These are phyloP conservation scores for Galeopterus variegatus DNA, from an alignment of 2,113 vertebrate genomes.

Conservation along the genomic window DNA sequence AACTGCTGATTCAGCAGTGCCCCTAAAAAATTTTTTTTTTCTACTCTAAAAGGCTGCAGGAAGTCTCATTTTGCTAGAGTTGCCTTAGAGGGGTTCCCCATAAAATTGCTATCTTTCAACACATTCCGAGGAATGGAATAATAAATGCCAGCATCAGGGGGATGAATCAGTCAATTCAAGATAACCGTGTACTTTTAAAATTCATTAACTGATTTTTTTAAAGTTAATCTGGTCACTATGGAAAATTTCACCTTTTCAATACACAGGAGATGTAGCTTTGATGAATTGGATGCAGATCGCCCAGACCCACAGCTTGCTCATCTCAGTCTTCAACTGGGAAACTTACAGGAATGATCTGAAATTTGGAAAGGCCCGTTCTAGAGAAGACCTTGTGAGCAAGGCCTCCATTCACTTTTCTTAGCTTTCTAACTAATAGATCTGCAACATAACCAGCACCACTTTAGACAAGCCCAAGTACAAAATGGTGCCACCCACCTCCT, in stretches of 20 bases:
- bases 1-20: not conserved
- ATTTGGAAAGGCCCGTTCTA: not conserved
- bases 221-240: constrained; percentile 54
- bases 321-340: not conserved
- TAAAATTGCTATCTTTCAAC: constrained; percentile 33
- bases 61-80: constrained; percentile 5
- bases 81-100: constrained; percentile 24
- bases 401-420: not conserved
- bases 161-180: constrained; percentile 32
- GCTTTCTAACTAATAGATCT: not conserved
- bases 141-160: not conserved
- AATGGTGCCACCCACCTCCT: no score
- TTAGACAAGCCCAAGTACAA: no score
- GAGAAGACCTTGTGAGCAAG: not conserved
- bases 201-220: constrained; percentile 49
- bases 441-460: no score
- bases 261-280: not conserved
- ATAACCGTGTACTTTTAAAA: constrained; percentile 39
- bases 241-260: constrained; percentile 42
- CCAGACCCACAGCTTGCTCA: no score
- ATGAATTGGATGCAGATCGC: not conserved
- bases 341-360: not conserved
- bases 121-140: not conserved
- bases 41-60: constrained; percentile 4
- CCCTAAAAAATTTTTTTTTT: not conserved